Base-by-base conservation (phyloP, 2,888 invertebrate genomes). In the Yponomeuta malinellus region DNA sequence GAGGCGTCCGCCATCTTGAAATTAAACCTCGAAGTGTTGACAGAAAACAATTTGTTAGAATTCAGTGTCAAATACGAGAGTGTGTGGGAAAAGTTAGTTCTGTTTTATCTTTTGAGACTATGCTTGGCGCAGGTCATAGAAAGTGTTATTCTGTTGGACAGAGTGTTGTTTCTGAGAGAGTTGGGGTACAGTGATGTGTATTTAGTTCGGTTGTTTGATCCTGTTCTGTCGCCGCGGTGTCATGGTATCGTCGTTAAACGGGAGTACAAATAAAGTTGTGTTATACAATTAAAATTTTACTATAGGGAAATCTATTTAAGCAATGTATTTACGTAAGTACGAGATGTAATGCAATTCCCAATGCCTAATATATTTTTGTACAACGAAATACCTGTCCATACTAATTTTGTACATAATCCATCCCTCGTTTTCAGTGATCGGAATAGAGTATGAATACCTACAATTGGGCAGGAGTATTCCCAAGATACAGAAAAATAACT, bases 81-180 rank as follows among this genome's bases (percentile, higher is more conserved):
- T 72, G 87, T 93, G 64, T 90, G 93, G 81, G 90, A 93, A 78
- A 93, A 94, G 79, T 88, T 97, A 71, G 93, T 95, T 74, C 80
- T 95, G 70, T 98, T 97, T 84, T 96, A 96, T 90, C 93, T 97
- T 76, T 79, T 98, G 66, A 93, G 97, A 73, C 93, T 96, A 78
- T 93, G 95, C 73, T 90, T 97, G 75, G 96, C 97, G 0, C 96
- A 97, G 29, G 94, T 96, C 31, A 89, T 98, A 29, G 98, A 98
- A 84, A 93, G 94, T 76, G 89, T 97, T 3, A 96, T 98, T 77
- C 89, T 98, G 72, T 88, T 98, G 71, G 98, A 98, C 85, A 93
- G 97, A 77, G 83, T 96, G 65, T 88, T 96, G 77, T 98, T 93
- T 93, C 93, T 98, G 48, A 86, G 94, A 72, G 97, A 97, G 80